These are phyloP conservation scores for Poicephalus meyeri DNA, from an alignment of 2,113 vertebrate species.

Conservation along the genomic window DNA sequence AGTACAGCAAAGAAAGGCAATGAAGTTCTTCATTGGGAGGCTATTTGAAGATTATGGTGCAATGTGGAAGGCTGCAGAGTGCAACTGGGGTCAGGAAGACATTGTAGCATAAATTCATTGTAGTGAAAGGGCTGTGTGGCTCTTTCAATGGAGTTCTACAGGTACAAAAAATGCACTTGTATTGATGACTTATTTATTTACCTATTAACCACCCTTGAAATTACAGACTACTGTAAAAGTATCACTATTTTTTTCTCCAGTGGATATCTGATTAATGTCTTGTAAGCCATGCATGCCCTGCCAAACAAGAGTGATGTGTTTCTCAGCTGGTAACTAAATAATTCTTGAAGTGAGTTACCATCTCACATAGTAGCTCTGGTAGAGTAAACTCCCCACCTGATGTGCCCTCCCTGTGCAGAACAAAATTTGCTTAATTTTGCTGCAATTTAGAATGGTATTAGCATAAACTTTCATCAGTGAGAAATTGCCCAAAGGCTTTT, in stretches of 20 bases:
- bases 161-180: not conserved
- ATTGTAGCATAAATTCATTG: not conserved
- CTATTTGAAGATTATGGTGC: not conserved
- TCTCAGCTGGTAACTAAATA: constrained; percentile 7
- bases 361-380: not conserved
- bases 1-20: not conserved
- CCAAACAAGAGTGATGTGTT: not conserved
- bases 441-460: not conserved
- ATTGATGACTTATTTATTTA: constrained; percentile 19
- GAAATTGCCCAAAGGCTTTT: not conserved
- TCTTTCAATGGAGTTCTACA: not conserved
- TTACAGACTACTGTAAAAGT: constrained; percentile 14
- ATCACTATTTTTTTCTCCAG: constrained; percentile 18
- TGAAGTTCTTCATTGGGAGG: not conserved
- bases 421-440: not conserved
- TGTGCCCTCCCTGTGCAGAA: not conserved
- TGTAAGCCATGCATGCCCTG: not conserved
- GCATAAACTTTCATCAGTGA: not conserved
- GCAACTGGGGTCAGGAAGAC: not conserved
- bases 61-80: not conserved
- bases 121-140: not conserved
- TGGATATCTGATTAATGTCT: constrained; percentile 21
- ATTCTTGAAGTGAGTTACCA: not conserved
- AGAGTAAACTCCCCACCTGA: not conserved
- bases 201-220: constrained; percentile 47